These are phyloP conservation scores for Hexactinellida sp. DNA, from an alignment of 37 sponge, comb jelly and placozoan species.

Conservation along the genomic window DNA sequence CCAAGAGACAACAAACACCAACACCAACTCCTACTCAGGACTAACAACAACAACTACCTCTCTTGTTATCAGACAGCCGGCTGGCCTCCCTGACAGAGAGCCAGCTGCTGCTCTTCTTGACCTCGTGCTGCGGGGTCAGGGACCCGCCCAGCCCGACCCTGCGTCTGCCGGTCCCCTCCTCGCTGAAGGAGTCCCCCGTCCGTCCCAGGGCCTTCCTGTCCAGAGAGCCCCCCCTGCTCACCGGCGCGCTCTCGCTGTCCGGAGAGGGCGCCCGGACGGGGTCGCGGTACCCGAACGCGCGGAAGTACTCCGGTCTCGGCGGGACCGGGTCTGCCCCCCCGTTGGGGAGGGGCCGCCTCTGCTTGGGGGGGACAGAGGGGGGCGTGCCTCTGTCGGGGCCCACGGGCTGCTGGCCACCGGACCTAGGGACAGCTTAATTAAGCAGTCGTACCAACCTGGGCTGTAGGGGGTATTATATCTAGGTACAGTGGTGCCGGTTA, in stretches of 20 bases:
- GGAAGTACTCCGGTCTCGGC: background rate
- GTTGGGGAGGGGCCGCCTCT: background rate
- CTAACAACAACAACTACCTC: too few relatives aligned
- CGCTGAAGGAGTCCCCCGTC: background rate
- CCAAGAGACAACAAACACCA: too few relatives aligned
- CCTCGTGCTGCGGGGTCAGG: background rate
- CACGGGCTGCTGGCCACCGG: too few relatives aligned
- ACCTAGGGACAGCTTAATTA: too few relatives aligned
- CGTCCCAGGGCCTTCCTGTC: background rate
- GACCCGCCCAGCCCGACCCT: background rate
- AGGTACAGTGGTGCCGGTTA: too few relatives aligned
- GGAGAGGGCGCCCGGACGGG: background rate
- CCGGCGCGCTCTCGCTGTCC: background rate
- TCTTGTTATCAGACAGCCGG: background rate
- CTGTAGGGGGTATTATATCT: too few relatives aligned
- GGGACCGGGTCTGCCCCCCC: background rate
- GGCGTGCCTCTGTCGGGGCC: background rate
- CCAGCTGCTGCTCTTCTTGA: background rate
- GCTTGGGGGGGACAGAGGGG: slow-evolving; percentile 8
- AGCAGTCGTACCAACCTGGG: too few relatives aligned
- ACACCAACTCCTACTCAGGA: too few relatives aligned
- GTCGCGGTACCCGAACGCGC: background rate
- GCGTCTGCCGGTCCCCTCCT: background rate
- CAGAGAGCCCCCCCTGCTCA: background rate
- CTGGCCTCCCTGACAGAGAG: background rate